Evolutionary conservation across 2,113 vertebrate genomes (phyloP), one percentile per base, ranked within the genome.

Genomic region (Nibea albiflora): DNA sequence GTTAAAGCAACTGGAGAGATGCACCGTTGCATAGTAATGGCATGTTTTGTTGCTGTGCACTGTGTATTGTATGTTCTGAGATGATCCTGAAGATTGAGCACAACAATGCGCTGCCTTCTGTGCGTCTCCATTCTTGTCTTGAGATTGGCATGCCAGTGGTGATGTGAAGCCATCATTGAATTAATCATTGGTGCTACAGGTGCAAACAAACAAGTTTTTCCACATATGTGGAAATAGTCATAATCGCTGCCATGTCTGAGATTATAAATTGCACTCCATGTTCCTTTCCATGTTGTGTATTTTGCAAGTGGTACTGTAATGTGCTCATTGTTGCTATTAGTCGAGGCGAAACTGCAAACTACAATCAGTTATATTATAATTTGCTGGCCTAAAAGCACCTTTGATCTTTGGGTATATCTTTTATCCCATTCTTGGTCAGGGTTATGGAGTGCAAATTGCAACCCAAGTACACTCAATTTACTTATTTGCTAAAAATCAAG

Each of bases 281-380:
- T 47, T 47, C 47, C 47, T 57, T 63, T 56, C 17, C 17, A 50
- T 19, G 19, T 44, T 1, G 0, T 39, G 39, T 49, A 35, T 76
- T 50, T 61, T 56, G 10, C 11, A 80, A 73, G 50, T 69, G 31
- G 24, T 20, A 26, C 44, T 64, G 39, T 31, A 39, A 46, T 35
- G 26, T 44, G 20, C 57, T 16, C 14, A 69, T 14, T 0, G 71
- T 52, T 78, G 46, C 53, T 63, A 22, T 84, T 84, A 60, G 64
- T 75, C 44, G n/a, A 68, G 26, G 65, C 60, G 62, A 7, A n/a
- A 60, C 47, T 46, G 67, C 47, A 66, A 44, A 42, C 73, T 53
- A 20, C 26, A 46, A 46, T 49, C 62, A 69, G 42, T 53, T 42
- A 7, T 12, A 22, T 58, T 62, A 35, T 47, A 58, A 52, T 31